A percentile compares a stretch with the other conserved stretches of the same genome.
Conservation (phyloP, 2,113 vertebrate species). For the Tetrax tetrax region DNA sequence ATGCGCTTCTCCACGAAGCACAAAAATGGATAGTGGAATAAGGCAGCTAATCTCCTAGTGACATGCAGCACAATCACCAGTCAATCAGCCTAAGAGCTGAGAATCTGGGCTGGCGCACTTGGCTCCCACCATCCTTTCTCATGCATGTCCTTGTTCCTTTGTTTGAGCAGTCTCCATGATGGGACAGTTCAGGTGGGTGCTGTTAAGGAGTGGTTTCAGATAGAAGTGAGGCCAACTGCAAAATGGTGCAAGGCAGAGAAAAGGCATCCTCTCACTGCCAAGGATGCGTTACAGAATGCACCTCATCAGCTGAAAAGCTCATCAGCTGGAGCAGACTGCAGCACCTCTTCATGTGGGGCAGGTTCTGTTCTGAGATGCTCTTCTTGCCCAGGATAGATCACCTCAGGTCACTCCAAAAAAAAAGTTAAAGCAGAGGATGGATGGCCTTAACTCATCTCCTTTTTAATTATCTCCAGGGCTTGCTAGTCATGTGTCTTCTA, state of each 20-base stretch:
- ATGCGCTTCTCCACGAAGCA: constrained; percentile 50
- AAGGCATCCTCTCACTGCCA: accelerated
- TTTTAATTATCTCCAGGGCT: not conserved
- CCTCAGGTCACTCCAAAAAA: not conserved
- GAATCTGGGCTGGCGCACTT: not conserved
- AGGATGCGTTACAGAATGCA: accelerated
- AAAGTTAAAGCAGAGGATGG: not conserved
- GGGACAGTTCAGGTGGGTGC: not conserved
- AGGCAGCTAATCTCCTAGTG: constrained; percentile 61
- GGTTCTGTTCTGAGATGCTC: not conserved
- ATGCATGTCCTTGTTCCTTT: not conserved
- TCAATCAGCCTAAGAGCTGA: not conserved
- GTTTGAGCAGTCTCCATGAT: accelerated
- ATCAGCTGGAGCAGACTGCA: not conserved
- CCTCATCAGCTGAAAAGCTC: not conserved
- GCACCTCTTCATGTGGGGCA: not conserved
- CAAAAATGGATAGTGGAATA: constrained; percentile 45
- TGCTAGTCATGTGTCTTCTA: not conserved
- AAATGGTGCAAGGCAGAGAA: not conserved
- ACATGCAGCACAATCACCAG: not conserved
- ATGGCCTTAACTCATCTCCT: not conserved
- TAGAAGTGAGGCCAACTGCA: not conserved
- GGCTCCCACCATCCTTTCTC: not conserved
- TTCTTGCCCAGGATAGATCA: not conserved
- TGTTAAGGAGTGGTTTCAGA: not conserved